Conservation (phyloP, 2,888 invertebrate species). For the Resseliella maxima region DNA sequence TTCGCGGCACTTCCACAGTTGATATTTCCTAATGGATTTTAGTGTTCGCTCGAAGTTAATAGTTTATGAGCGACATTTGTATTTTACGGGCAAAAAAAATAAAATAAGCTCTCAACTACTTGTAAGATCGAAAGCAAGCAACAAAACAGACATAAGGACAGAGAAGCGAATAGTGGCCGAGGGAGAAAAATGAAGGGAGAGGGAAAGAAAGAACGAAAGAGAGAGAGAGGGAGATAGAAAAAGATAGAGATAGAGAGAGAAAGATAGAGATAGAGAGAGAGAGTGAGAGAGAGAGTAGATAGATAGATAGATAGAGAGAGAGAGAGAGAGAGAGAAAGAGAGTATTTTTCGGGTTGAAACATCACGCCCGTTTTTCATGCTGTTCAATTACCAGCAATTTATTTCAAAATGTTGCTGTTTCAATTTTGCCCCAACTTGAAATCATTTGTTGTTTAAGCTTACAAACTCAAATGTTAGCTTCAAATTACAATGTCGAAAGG, state of each 20-base stretch:
- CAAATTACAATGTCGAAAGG: neutral
- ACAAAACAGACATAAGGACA: too few species aligned
- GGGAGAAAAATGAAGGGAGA: neutral
- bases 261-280: too few species aligned
- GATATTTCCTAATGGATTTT: slow-evolving; percentile 43
- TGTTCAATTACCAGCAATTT: neutral
- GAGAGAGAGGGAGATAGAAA: too few species aligned
- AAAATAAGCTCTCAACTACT: neutral
- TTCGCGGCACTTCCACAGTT: slow-evolving; percentile 20
- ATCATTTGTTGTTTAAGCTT: neutral
- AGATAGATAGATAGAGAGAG: too few species aligned
- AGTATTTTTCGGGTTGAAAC: neutral
- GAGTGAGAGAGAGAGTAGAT: too few species aligned
- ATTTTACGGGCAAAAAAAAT: neutral
- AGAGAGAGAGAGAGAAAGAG: too few species aligned
- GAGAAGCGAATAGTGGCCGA: too few species aligned
- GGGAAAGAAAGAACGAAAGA: too few species aligned
- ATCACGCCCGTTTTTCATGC: neutral
- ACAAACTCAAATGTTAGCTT: neutral
- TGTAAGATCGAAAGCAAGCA: too few species aligned
- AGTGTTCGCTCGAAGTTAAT: slow-evolving; percentile 37
- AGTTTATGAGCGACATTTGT: slow-evolving; percentile 51
- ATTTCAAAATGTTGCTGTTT: slow-evolving; percentile 2
- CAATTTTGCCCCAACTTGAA: neutral
- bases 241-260: too few species aligned